Evolutionary conservation across 2,888 invertebrate species (phyloP).

Genomic region (Adelognathus sp.): DNA sequence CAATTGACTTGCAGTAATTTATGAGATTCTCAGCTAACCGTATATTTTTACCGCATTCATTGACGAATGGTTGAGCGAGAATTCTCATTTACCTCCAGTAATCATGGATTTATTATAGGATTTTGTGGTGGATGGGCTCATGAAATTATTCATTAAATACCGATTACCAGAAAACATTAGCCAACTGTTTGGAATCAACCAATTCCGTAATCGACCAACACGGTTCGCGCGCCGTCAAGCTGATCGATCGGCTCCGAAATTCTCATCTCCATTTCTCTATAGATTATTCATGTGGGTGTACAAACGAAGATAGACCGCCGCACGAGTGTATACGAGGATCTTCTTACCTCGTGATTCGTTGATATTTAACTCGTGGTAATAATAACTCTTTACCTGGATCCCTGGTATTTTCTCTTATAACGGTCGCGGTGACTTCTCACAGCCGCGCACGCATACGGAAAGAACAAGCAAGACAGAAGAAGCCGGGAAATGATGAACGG

Average conservation of each 20-base stretch:
- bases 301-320: background rate
- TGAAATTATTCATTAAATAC: background rate
- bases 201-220: background rate
- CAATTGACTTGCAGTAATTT: no score
- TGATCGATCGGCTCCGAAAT: background rate
- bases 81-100: background rate
- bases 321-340: constrained; percentile 41
- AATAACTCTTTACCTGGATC: constrained; percentile 52
- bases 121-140: background rate
- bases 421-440: constrained; percentile 35
- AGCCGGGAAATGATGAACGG: constrained; percentile 56
- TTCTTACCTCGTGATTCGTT: constrained; percentile 19
- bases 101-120: background rate
- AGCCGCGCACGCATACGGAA: constrained; percentile 3
- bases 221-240: background rate
- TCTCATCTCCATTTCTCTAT: background rate
- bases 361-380: constrained; percentile 49
- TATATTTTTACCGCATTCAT: no score
- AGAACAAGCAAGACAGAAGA: constrained; percentile 8
- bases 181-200: background rate
- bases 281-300: background rate
- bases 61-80: background rate
- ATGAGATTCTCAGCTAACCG: no score
- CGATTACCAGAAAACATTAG: background rate
- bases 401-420: constrained; percentile 55